Base-by-base conservation (phyloP, 2,113 vertebrate genomes). In the Rhipidura dahli region DNA sequence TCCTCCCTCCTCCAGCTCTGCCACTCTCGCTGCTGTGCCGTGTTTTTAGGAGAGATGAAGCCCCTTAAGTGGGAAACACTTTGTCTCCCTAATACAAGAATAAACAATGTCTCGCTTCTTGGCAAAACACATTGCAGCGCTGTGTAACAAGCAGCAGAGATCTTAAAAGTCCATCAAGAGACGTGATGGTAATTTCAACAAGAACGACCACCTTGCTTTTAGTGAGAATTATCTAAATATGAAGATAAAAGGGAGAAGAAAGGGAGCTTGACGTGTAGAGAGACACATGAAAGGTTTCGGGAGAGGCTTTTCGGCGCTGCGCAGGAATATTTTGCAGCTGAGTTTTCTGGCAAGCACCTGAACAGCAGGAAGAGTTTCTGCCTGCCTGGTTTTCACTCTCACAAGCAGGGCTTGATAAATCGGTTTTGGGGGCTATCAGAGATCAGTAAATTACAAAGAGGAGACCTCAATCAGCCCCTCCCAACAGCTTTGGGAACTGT, bases 181-280 rank as follows among this genome's bases (percentile, higher is more conserved):
- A 93, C 17, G 80, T 87, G 90, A 80, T 78, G 92, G 61, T 96
- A 93, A 84, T 84, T 95, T 75, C 60, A 40, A 39, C 76, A 13
- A 15, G 90, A 94, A 79, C 91, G 68, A 90, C 90, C 83, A 90
- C 75, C 87, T 94, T 84, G 79, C 79, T 93, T 95, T 96, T 97
- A 97, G 91, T 72, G 93, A 47, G 93, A 92, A 94, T 96, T 97
- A 96, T 73, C 76, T 92, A 96, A 95, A 95, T 96, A 87, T 16
- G 87, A 95, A 97, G 91, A 95, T 97, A 93, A 85, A 97, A 97
- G 77, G 94, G 33, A 94, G 92, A 83, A 95, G 91, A 93, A 95
- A 72, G 78, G 89, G 57, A 96, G 66, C 91, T 70, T 96, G 78
- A 79, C 51, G 27, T 51, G 60, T 59, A n/a, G 91, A 87, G 89